Evolutionary conservation across 2,797 vertebrate genomes (phyloP).

Genomic region (Hemibagrus guttatus): DNA sequence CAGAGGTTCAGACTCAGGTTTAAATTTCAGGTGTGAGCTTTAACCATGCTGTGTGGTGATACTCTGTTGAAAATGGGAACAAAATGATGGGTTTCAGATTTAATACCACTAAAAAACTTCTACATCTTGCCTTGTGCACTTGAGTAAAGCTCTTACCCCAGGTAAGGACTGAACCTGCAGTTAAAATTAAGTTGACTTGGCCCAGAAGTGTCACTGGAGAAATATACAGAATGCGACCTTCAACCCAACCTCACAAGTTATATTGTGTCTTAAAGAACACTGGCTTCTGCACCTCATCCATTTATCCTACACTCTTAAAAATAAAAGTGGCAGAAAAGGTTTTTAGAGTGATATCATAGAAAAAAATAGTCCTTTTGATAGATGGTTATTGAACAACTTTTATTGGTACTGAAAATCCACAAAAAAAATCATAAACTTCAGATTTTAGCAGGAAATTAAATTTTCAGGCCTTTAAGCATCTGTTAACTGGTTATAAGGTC

Average conservation of each 20-base stretch:
- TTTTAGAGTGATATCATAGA: neutral
- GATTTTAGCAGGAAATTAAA: neutral
- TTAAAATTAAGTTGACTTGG: slow-evolving; percentile 38
- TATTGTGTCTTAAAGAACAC: slow-evolving; percentile 19
- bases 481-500: neutral
- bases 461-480: neutral
- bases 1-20: slow-evolving; percentile 1
- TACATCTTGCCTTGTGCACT: neutral
- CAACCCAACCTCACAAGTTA: slow-evolving; percentile 10
- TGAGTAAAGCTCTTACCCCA: neutral
- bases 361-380: neutral
- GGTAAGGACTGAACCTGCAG: neutral
- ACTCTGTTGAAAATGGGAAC: neutral
- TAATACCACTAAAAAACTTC: slow-evolving; percentile 1
- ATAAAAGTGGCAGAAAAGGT: neutral
- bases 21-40: neutral
- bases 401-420: neutral
- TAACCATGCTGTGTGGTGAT: neutral
- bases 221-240: slow-evolving; percentile 17
- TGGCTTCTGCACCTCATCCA: neutral
- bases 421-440: neutral
- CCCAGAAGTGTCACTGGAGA: slow-evolving; percentile 36
- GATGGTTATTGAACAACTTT: neutral
- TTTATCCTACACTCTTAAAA: neutral
- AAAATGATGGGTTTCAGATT: slow-evolving; percentile 1